Evolutionary conservation across 2,113 vertebrate species (phyloP), one percentile per base, ranked within the genome.

Genomic region (Xiphophorus maculatus): DNA sequence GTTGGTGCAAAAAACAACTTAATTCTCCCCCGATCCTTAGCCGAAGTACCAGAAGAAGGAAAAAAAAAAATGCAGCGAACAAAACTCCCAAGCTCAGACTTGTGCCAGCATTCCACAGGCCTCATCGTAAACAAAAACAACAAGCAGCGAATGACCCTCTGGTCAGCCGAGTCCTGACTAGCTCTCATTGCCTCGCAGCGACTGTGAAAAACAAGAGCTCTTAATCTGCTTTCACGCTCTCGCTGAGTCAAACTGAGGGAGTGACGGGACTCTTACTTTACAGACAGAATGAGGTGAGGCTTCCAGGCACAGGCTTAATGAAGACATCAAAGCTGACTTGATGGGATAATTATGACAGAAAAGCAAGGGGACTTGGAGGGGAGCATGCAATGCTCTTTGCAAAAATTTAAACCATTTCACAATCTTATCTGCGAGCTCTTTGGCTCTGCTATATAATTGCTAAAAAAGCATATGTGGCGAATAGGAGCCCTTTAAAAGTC

Each of bases 171-270:
- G 80, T 88, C 73, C 84, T 73, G 83, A 90, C 86, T 90, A 89
- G 89, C 91, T 91, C 79, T 40, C 86, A 63, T 78, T 8, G 48
- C 90, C 82, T 65, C 75, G 68, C 74, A 76, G 76, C 69, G 64
- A 87, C 86, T 88, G 87, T 82, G 89, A 91, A 89, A 93, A 93
- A 92, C 89, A 93, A 92, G 88, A 83, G 86, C 83, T 68, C 82
- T 85, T 93, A 94, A 94, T 91, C 90, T 90, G 84, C 87, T 94
- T 93, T 93, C 89, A 93, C 83, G 86, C 90, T 88, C 77, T 87
- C 76, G 76, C 82, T 73, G 87, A 92, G 88, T 90, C 89, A 91
- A 91, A 91, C 85, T 76, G 86, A 90, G 90, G 87, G 81, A 88
- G 75, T 89, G 89, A 89, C 71, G 81, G 87, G 85, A 87, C 76